Base-by-base conservation (phyloP, 2,113 vertebrate genomes). In the Rostratula benghalensis region DNA sequence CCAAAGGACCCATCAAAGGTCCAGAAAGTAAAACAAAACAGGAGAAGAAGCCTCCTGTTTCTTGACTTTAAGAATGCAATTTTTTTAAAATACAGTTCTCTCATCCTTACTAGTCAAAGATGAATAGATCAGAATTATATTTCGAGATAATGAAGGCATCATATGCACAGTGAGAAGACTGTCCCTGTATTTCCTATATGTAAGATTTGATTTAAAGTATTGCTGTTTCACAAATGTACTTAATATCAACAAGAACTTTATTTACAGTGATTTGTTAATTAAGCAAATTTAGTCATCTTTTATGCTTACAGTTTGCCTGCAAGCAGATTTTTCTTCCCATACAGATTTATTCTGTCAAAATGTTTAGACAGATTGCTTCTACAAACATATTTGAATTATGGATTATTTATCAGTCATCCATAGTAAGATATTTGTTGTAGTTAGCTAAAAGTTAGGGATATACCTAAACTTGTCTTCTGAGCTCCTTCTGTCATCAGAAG, bases 201-300 rank as follows among this genome's bases (percentile, higher is more conserved):
- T 85, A 91, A 88, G 54, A 41, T 94, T 87, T 65, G 65, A 91
- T 94, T 94, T 94, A 87, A 94, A 65, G 25, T 65, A 76, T 76
- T 87, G 91, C 63, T 89, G 69, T 65, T 91, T 91, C 89, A 94
- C 61, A 83, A 81, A 79, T 0, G 25, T 79, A 75, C 53, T 96
- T 96, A 92, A 81, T 83, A 94, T 89, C 81, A 93, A 70, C 74
- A 94, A 69, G 50, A 89, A 5, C 53, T 87, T 54, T 96, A 80
- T 95, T 95, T 96, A 96, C 89, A 82, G 50, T 91, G 95, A 94
- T 92, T 94, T 93, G 96, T 96, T 89, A 94, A 96, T 97, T 95
- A 93, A 93, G 87, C 45, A 46, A 92, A 85, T 92, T 82, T 91
- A 96, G 89, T 94, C 8, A 65, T 96, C 73, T 89, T 94, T 94